Evolutionary conservation across 2,113 vertebrate species (phyloP).

Genomic region (Nansenia antarctica): DNA sequence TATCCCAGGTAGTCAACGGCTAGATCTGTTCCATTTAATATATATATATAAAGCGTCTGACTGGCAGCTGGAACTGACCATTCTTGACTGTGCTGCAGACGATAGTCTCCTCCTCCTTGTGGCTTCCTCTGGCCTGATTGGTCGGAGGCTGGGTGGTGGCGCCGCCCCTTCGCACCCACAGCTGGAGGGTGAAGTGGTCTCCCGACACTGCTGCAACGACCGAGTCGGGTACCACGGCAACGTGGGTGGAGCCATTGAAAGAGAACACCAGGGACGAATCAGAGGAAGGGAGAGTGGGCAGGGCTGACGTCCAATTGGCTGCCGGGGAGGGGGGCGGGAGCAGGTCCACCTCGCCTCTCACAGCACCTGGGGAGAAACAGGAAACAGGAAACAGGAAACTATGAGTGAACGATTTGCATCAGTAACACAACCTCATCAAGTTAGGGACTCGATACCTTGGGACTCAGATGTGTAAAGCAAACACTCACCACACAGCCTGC

Average conservation of each 20-base stretch:
- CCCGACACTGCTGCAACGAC: conserved; percentile 70
- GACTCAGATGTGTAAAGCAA: neutral
- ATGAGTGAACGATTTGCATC: neutral
- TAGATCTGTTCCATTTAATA: too few species aligned
- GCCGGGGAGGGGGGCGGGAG: conserved; percentile 88
- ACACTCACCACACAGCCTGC: conserved; percentile 89
- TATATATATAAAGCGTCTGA: neutral
- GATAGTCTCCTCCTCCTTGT: conserved; percentile 92
- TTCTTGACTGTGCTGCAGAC: conserved; percentile 93
- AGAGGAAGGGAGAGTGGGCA: conserved; percentile 93
- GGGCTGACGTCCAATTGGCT: conserved; percentile 90
- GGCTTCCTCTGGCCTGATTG: conserved; percentile 69
- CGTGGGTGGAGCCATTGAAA: conserved; percentile 93
- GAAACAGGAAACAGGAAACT: neutral
- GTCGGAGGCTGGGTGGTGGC: conserved; percentile 73
- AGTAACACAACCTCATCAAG: too few species aligned
- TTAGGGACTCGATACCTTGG: too few species aligned
- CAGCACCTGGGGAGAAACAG: conserved; percentile 79
- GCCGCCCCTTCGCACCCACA: conserved; percentile 93
- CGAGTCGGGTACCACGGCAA: conserved; percentile 85
- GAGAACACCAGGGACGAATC: conserved; percentile 97
- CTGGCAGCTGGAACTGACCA: conserved; percentile 71
- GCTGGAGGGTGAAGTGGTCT: conserved; percentile 93
- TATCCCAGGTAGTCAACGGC: too few species aligned
- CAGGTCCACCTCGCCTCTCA: conserved; percentile 91